These are phyloP conservation scores for Trichoplusia ni DNA, from an alignment of 1,140 invertebrate species.

Conservation along the genomic window DNA sequence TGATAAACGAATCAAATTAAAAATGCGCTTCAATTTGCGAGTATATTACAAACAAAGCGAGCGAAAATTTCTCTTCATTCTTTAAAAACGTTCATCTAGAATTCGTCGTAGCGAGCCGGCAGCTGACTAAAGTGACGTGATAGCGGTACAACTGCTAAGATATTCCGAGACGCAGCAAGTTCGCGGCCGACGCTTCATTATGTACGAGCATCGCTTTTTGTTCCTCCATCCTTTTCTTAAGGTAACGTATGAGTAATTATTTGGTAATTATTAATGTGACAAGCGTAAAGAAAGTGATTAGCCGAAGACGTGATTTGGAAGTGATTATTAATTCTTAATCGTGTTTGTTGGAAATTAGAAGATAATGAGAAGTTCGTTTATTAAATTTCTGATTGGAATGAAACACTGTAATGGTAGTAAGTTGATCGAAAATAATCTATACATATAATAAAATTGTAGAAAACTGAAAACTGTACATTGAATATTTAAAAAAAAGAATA, in stretches of 20 bases:
- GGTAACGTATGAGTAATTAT: slow-evolving; percentile 51
- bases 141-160: slow-evolving; percentile 63
- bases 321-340: slow-evolving; percentile 15
- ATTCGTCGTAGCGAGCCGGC: slow-evolving; percentile 46
- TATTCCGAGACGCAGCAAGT: slow-evolving; percentile 68
- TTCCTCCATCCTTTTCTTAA: slow-evolving; percentile 38
- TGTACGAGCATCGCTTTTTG: slow-evolving; percentile 63
- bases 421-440: no score
- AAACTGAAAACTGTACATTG: no score
- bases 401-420: no score
- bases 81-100: no score
- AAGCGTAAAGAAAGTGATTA: slow-evolving; percentile 18
- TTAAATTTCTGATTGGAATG: neutral
- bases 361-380: neutral
- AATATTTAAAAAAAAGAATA: no score
- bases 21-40: no score
- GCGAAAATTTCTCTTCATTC: no score
- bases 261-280: slow-evolving; percentile 32
- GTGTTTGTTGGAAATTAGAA: neutral
- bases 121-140: slow-evolving; percentile 51
- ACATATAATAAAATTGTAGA: no score
- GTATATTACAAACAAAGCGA: no score
- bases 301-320: slow-evolving; percentile 1
- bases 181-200: slow-evolving; percentile 67
- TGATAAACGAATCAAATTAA: no score